Base-by-base conservation (phyloP, 2,113 vertebrate species). In the Setophaga kirtlandii region DNA sequence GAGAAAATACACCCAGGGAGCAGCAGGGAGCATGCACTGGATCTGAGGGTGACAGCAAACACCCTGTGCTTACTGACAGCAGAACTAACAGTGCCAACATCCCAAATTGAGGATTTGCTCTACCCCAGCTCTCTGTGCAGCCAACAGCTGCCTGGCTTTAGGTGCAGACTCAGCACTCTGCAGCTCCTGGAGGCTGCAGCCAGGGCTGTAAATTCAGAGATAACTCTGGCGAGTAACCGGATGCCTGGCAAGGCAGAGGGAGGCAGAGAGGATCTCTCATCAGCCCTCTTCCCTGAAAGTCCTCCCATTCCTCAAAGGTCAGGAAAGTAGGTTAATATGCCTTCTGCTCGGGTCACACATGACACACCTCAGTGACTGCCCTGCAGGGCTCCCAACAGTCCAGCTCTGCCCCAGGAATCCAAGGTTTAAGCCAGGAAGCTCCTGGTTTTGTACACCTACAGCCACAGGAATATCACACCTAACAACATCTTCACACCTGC, bases 241-340 rank as follows among this genome's bases (percentile, higher is more conserved):
- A 97, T 95, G 73, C 89, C 81, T 84, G 81, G 89, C 73, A 47
- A 81, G 60, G 73, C 85, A 76, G 58, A 81, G 60, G 73, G 83
- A 76, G 58, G 39, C 74, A 37, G 71, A 49, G 83, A 58, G 79
- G 88, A 92, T 92, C 92, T 70, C 94, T 90, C 56, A 93, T 92
- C 83, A 96, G 67, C 42, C 64, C 42, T 94, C 85, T 92, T 73
- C 81, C 94, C 87, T 41, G 3, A 47, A 23, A 4, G 11, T 18
- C 89, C 94, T 95, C 90, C 42, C 1, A 37, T 59, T 74, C 93
- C 94, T 89, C 84, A 90, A 93, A 95, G 90, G 93, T 96, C 91
- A 94, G 3, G 4, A 27, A 97, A 93, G 64, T 93, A 89, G 94
- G 95, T 95, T 92, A 94, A 94, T 82, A 37, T 90, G 89, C 83